A percentile compares a stretch with the other conserved stretches of the same genome.
Conservation (phyloP, 2,888 invertebrate genomes). For the Oligia fasciuncula region DNA sequence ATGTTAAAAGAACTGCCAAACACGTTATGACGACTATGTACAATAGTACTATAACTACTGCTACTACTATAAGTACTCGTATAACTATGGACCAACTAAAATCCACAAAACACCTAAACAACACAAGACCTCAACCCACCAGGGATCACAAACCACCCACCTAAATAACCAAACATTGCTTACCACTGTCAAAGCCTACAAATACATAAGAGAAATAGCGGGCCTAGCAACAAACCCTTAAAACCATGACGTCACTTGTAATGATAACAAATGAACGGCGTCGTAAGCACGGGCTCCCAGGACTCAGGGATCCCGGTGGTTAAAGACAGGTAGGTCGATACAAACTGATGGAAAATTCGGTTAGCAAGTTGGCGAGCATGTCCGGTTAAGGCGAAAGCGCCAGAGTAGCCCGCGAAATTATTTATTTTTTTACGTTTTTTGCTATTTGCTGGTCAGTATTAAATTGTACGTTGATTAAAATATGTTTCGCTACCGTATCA, state of each 20-base stretch:
- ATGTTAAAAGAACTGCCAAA: not conserved
- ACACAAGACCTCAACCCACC: conserved; percentile 5
- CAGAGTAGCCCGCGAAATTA: too few species aligned
- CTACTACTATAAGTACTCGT: not conserved
- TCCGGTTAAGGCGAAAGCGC: too few species aligned
- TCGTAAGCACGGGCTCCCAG: conserved; percentile 63
- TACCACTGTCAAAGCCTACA: conserved; percentile 57
- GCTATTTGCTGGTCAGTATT: too few species aligned
- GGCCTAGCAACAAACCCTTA: conserved; percentile 56
- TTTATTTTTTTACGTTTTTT: too few species aligned
- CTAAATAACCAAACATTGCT: conserved; percentile 45
- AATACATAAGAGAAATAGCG: conserved; percentile 59
- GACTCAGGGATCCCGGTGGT: conserved; percentile 65
- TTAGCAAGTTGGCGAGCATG: conserved; percentile 5
- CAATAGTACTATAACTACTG: too few species aligned
- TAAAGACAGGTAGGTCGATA: conserved; percentile 58
- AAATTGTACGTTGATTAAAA: too few species aligned
- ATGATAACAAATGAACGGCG: conserved; percentile 76
- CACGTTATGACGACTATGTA: not conserved
- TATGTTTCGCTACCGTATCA: too few species aligned
- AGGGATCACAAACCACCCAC: conserved; percentile 22
- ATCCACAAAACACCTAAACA: not conserved
- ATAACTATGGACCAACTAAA: not conserved
- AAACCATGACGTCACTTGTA: conserved; percentile 63
- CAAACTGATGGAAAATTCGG: not conserved